A percentile compares a stretch with the other conserved stretches of the same genome.
Evolutionary conservation across 2,888 invertebrate species (phyloP).

Genomic region (Amiota minor): DNA sequence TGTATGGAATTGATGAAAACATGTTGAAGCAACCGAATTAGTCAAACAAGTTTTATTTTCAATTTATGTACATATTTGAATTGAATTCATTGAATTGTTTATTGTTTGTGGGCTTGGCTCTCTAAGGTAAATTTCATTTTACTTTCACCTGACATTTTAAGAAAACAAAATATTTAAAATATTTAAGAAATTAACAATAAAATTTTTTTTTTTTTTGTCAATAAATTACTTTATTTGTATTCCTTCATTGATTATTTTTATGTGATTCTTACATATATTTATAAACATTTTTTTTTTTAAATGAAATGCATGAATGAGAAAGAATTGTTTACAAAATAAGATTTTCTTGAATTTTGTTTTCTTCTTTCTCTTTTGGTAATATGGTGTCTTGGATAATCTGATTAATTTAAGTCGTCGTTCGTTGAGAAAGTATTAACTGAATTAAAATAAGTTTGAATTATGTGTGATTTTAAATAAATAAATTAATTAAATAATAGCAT

Average conservation of each 20-base stretch:
- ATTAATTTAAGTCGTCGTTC: constrained; percentile 34
- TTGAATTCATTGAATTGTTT: not conserved
- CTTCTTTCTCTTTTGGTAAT: constrained; percentile 32
- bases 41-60: not conserved
- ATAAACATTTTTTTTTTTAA: constrained; percentile 70
- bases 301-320: constrained; percentile 72
- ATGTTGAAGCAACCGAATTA: too few species aligned
- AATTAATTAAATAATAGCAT: not conserved
- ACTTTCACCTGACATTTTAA: constrained; percentile 9
- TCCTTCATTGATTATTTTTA: constrained; percentile 38
- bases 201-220: constrained; percentile 47
- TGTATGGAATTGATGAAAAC: too few species aligned
- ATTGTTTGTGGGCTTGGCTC: not conserved
- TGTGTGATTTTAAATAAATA: not conserved
- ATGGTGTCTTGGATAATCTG: constrained; percentile 51
- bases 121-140: not conserved
- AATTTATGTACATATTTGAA: constrained; percentile 2
- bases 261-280: constrained; percentile 54
- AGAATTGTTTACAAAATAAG: constrained; percentile 59
- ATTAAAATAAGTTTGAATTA: not conserved
- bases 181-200: not conserved
- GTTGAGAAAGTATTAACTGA: constrained; percentile 50
- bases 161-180: constrained; percentile 2
- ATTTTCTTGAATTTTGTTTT: constrained; percentile 46
- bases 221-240: constrained; percentile 52